Evolutionary conservation across 2,113 vertebrate species (phyloP), one percentile per base, ranked within the genome.

Genomic region (Petroica traversi): DNA sequence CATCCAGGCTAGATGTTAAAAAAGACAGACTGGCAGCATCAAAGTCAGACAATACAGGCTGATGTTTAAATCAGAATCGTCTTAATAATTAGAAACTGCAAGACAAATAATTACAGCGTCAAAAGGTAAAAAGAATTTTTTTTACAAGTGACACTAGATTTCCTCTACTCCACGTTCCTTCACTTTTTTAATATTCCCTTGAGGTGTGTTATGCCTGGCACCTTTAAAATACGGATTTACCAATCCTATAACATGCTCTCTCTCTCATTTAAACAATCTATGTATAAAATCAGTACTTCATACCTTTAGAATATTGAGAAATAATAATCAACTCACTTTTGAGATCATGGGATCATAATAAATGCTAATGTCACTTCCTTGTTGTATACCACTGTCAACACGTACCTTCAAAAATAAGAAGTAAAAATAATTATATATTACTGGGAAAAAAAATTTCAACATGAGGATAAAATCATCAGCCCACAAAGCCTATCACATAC

Each of bases 301-400:
- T 43, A 63, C 18, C 19, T 59, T 82, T n/a, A 68, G 11, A 76
- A 92, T 59, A 88, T 5, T 36, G 22, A 92, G 84, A 97, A 96
- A 95, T 58, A 92, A 85, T 43, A 41, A 85, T 31, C 58, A 95
- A 98, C 98, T 98, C 88, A 99, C 99, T 98, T 99, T 99, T 59
- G 99, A 99, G 97, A 99, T 99, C 99, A 99, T 99, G 66, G 99
- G 99, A 93, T 99, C 99, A 94, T 99, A 99, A 97, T 99, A 99
- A 97, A 99, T 99, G 97, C 99, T 99, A 97, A 99, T 99, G 92
- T 99, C 99, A 97, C 99, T 99, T 98, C 99, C 99, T 97, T 99
- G 99, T 79, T 99, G 98, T 96, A 99, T 99, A 48, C 99, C 99
- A 55, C 99, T 99, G 97, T 99, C 99, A 63, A 99, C 98, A 73